Base-by-base conservation (phyloP, 2,113 vertebrate species). In the Ibidorhyncha struthersii region DNA sequence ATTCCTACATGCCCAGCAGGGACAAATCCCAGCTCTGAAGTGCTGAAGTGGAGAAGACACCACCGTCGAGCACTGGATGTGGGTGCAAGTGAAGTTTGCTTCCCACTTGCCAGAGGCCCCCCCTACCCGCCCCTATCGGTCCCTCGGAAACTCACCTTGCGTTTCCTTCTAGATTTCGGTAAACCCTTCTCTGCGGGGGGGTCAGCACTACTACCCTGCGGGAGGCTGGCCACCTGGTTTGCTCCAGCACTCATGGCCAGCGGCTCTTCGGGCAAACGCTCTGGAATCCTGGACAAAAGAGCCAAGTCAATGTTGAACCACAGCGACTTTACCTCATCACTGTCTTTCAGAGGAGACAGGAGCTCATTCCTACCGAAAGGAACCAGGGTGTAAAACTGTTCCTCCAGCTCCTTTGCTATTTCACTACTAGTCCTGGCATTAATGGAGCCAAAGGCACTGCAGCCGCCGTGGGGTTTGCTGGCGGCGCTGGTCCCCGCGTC, bases 221-320 rank as follows among this genome's bases (percentile, higher is more conserved):
- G 98, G 49, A 98, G 98, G 52, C 91, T 97, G 67, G 97, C 95
- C 12, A 83, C 86, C 71, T 98, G 98, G 89, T 97, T 99, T 98
- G 96, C 92, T 41, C 95, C 98, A 74, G 90, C 80, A 9, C 97
- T 97, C 67, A 98, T 97, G 85, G 97, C 98, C 53, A 96, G 92
- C 2, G 98, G 71, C n/a, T 98, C 97, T 84, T 96, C 96, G 1
- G 98, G 97, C 80, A 98, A 96, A 95, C 98, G 98, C 87, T 98
- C 98, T 30, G 99, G 99, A 88, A 99, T 98, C 95, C 99, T 98
- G 96, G 98, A 98, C 88, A 99, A 98, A 80, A 99, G 99, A 90
- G 98, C 98, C 97, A 99, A 98, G 98, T 99, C 99, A 92, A 99
- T 99, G 95, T 99, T 99, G 95, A 99, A 99, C 98, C 99, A 99